Base-by-base conservation (phyloP, 92 coral and sea anemone species). In the Desmophyllum pertusum region DNA sequence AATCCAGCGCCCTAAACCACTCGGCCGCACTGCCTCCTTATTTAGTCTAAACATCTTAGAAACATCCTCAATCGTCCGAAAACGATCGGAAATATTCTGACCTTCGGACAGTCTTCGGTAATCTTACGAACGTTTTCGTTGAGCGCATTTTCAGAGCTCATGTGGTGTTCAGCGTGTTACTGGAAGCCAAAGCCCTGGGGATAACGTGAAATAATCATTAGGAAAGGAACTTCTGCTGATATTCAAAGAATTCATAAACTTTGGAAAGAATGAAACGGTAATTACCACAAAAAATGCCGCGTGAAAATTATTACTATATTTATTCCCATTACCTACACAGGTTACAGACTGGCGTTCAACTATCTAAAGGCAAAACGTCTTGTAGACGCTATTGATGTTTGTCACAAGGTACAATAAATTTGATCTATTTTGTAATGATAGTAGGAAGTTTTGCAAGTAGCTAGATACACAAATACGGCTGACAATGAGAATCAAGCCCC, bases 311-410 rank as follows among this genome's bases (percentile, higher is more conserved):
- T 15, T 19, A 6, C 6, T 1, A 2, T 36, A 38, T 19, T 15
- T 25, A 29, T 43, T 83, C n/a, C n/a, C 25, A 23, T 37, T 38
- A 30, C 35, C 61, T 50, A 50, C 40, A n/a, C 76, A 96, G 99
- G 99, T 76, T 96, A 86, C 90, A 90, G 98, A 64, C 78, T 96
- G 65, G 99, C 99, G 29, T 96, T 96, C 73, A 96, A 96, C 85
- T 96, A 94, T 65, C 93, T 96, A 78, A 96, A 96, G 76, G 99
- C 99, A 53, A 96, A 96, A 84, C 98, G 99, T 21, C 91, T 90
- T 73, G 99, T 94, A 31, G 99, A 96, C 41, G 99, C 99, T 9
- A 94, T 96, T 48, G 99, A 96, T 71, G 99, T 96, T 25, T 96
- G 99, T 45, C 99, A 96, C 80, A 88, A 94, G 98, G 99, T 96